phyloP scores from a whole-genome alignment of 2,888 invertebrate species.

The Microchrysa polita region DNA sequence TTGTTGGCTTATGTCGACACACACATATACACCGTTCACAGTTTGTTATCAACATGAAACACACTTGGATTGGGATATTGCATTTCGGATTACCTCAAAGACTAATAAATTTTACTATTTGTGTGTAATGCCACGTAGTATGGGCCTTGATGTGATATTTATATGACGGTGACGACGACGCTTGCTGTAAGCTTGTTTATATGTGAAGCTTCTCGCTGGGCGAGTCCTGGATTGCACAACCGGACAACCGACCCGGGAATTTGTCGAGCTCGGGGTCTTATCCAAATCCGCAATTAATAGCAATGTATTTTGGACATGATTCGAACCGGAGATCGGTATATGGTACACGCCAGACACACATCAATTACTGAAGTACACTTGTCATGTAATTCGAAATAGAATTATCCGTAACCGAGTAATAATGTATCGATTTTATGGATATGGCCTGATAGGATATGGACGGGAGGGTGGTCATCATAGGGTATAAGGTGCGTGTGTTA shows the following conservation, averaged over 20 bases:
- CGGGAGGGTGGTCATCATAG: too few species aligned
- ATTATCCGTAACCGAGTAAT: conserved; percentile 33
- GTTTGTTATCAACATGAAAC: conserved; percentile 42
- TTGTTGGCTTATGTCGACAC: conserved; percentile 45
- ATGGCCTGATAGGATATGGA: not conserved
- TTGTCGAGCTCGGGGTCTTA: conserved; percentile 22
- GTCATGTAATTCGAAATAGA: conserved; percentile 35
- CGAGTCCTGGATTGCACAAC: not conserved
- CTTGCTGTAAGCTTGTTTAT: too few species aligned
- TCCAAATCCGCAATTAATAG: conserved; percentile 42
- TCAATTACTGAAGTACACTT: conserved; percentile 34
- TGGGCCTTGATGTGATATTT: conserved; percentile 40
- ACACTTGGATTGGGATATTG: conserved; percentile 44
- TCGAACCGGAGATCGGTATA: conserved; percentile 7
- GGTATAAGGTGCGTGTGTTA: not conserved
- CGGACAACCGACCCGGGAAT: not conserved
- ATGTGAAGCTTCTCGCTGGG: too few species aligned
- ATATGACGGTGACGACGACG: conserved; percentile 37
- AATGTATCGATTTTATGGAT: conserved; percentile 39
- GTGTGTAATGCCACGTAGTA: conserved; percentile 39
- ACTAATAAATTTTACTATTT: conserved; percentile 40
- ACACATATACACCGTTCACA: too few species aligned
- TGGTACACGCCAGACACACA: too few species aligned
- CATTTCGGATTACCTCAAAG: conserved; percentile 42
- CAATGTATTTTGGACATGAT: conserved; percentile 33